Percentiles rank a stretch among this genome's conserved stretches.
These are phyloP conservation scores for Samia ricini DNA, from an alignment of 1,140 invertebrate genomes.

Conservation along the genomic window DNA sequence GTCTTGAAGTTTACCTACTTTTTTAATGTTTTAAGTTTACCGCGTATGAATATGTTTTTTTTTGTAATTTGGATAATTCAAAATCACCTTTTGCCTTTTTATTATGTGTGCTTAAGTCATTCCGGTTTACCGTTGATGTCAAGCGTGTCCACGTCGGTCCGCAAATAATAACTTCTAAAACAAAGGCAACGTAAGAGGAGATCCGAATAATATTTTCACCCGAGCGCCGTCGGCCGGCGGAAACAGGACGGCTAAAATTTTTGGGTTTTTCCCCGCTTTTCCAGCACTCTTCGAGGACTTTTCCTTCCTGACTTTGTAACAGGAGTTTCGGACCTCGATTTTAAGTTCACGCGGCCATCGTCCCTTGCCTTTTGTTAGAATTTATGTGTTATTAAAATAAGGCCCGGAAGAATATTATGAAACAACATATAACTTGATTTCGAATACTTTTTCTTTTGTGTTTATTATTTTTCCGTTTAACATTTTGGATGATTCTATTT, in stretches of 20 bases:
- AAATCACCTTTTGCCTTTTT: constrained; percentile 27
- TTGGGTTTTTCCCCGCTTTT: constrained; percentile 59
- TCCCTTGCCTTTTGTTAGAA: constrained; percentile 52
- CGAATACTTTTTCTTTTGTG: constrained; percentile 23
- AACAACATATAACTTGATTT: constrained; percentile 30
- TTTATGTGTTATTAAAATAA: constrained; percentile 58
- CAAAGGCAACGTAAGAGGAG: constrained; percentile 60
- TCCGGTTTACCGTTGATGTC: neutral
- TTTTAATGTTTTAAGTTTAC: too few species aligned
- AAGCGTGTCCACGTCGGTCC: constrained; percentile 25
- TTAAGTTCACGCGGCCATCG: constrained; percentile 51
- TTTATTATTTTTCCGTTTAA: constrained; percentile 7
- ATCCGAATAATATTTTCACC: constrained; percentile 66
- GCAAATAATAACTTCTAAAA: constrained; percentile 60
- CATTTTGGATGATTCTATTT: constrained; percentile 1
- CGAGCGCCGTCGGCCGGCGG: constrained; percentile 44
- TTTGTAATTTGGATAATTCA: constrained; percentile 11
- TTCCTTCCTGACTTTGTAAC: constrained; percentile 59
- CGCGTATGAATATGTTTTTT: too few species aligned
- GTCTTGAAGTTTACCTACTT: too few species aligned
- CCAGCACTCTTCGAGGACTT: constrained; percentile 50
- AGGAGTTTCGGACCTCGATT: constrained; percentile 48
- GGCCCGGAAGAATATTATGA: constrained; percentile 39
- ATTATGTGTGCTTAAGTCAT: constrained; percentile 1
- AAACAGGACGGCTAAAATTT: constrained; percentile 60